Conservation (phyloP, 2,888 invertebrate genomes). For the Azorinus chamasolen region DNA sequence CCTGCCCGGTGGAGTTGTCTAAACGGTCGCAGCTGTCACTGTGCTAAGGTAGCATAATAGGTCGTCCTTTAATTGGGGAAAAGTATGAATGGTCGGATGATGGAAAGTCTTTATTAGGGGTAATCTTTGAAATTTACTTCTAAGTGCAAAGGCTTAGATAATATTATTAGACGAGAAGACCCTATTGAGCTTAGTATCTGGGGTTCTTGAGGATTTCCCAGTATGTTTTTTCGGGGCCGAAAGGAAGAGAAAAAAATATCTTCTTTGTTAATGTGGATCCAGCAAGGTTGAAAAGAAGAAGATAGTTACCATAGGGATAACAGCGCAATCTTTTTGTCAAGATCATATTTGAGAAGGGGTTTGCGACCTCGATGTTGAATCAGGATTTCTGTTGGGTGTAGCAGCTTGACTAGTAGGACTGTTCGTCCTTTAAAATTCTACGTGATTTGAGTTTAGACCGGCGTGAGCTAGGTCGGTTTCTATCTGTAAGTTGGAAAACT, state of each 20-base stretch:
- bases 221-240: constrained; percentile 75
- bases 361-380: constrained; percentile 97
- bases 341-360: constrained; percentile 91
- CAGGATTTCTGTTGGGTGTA: constrained; percentile 91
- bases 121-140: constrained; percentile 40
- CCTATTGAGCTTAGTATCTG: constrained; percentile 91
- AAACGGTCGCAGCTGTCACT: constrained; percentile 87
- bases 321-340: constrained; percentile 93
- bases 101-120: constrained; percentile 24
- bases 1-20: constrained; percentile 78
- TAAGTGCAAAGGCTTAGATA: constrained; percentile 51
- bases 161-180: constrained; percentile 90
- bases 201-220: constrained; percentile 86
- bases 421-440: constrained; percentile 94
- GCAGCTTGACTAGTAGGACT: constrained; percentile 88
- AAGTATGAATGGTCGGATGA: constrained; percentile 56
- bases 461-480: constrained; percentile 95
- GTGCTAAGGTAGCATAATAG: constrained; percentile 77
- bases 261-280: constrained; percentile 42
- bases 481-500: constrained; percentile 89
- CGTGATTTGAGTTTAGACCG: constrained; percentile 96
- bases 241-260: constrained; percentile 46
- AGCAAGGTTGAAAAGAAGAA: constrained; percentile 85
- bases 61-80: constrained; percentile 44
- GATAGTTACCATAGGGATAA: constrained; percentile 94